Percentiles rank a stretch among this genome's conserved stretches.
These are phyloP conservation scores for Halcyon smyrnensis DNA, from an alignment of 2,797 vertebrate genomes.

Conservation along the genomic window DNA sequence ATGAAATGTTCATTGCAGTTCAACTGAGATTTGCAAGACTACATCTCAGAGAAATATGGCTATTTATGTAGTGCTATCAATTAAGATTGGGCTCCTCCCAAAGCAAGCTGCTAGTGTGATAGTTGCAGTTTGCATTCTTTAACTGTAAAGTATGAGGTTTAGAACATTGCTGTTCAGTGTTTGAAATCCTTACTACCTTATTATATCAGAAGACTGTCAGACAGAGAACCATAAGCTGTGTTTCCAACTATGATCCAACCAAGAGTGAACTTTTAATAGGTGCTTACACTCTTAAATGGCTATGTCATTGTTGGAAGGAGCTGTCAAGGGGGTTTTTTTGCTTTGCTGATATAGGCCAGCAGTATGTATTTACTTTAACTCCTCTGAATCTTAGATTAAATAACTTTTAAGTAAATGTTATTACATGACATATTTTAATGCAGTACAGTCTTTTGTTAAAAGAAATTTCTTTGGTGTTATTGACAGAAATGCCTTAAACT, in stretches of 20 bases:
- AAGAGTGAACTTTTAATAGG: not conserved
- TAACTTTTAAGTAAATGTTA: not conserved
- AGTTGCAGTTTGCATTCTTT: not conserved
- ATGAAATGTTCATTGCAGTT: not conserved
- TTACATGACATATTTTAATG: not conserved
- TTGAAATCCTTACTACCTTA: not conserved
- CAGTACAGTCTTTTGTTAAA: not conserved
- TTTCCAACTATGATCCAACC: not conserved
- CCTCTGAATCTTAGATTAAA: not conserved
- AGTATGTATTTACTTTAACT: not conserved
- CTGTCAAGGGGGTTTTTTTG: not conserved
- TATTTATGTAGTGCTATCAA: not conserved
- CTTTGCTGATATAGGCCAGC: not conserved
- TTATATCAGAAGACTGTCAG: not conserved
- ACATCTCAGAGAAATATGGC: not conserved
- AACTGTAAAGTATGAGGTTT: not conserved
- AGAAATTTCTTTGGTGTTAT: not conserved
- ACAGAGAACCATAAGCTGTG: not conserved
- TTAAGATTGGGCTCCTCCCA: not conserved
- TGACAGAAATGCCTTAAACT: not conserved
- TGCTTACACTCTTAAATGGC: not conserved
- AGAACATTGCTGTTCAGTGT: not conserved
- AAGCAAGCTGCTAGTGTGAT: not conserved
- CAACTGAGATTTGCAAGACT: not conserved
- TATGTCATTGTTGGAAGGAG: not conserved